Base-by-base conservation (phyloP, 2,113 vertebrate species). In the Pygoscelis antarcticus region DNA sequence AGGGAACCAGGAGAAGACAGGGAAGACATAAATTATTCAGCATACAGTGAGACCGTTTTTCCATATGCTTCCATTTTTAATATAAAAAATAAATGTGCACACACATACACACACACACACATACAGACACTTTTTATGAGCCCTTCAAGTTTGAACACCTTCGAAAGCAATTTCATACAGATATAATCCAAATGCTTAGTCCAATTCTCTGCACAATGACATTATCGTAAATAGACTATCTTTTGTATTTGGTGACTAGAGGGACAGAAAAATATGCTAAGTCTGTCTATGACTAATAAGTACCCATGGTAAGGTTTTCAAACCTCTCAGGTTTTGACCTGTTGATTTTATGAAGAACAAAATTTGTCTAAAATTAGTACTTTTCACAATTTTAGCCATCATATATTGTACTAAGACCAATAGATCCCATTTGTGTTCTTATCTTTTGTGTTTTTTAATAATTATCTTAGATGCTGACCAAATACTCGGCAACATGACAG, bases 11-110 rank as follows among this genome's bases (percentile, higher is more conserved):
- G 61, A 91, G 69, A 94, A 93, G 89, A 87, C 61, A 85, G 61
- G 57, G 70, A 89, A 52, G 61, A 22, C 54, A 95, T 96, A 87
- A 94, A 97, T 95, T 91, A 96, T 96, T 96, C 93, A 93, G 46
- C 61, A 93, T 42, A 69, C 34, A 44, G 79, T 55, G 79, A 92
- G 38, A 88, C 34, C 49, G 82, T 92, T 94, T 94, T 94, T 82
- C 90, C 70, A 91, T 68, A 54, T 69, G 62, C 58, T 83, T 86
- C 68, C 42, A 47, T 84, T 94, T 93, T 86, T 86, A 80, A 84
- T 86, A 55, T 85, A 83, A 93, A 94, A 80, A 91, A 69, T 64
- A 80, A 75, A 83, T 25, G 70, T 72, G 18, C 4, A 2, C 36
- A 38, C 29, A 38, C 11, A 55, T 27, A 23, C 4, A 47, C 2